Conservation (phyloP, 2,113 vertebrate genomes). For the Heterotilapia buettikoferi region DNA sequence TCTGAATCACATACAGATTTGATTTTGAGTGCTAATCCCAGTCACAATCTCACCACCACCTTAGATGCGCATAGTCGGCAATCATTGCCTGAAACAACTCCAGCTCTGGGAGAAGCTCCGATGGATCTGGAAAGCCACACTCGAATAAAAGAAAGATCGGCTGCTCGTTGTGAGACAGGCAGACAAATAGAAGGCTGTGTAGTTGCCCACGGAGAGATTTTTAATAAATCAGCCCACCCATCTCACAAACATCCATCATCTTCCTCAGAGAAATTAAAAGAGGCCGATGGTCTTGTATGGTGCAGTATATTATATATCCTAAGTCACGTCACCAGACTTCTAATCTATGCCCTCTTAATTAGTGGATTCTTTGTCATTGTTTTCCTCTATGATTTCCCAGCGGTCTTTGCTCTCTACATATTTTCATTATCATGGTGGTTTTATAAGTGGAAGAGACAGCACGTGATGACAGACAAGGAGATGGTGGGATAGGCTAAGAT, state of each 20-base stretch:
- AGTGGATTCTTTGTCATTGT: constrained; percentile 76
- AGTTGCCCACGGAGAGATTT: neutral
- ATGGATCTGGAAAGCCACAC: neutral
- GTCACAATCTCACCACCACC: neutral
- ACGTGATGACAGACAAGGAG: constrained; percentile 62
- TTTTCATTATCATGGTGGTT: constrained; percentile 84
- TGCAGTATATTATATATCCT: constrained; percentile 59
- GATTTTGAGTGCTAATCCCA: neutral
- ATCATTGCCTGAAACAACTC: neutral
- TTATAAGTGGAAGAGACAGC: constrained; percentile 67
- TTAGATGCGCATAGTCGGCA: neutral
- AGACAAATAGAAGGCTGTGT: neutral
- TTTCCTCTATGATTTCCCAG: constrained; percentile 82
- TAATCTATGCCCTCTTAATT: constrained; percentile 76
- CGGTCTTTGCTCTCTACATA: constrained; percentile 81
- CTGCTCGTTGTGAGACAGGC: neutral
- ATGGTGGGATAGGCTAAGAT: neutral
- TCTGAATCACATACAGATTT: neutral
- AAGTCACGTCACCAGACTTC: constrained; percentile 68
- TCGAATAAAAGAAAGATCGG: neutral
- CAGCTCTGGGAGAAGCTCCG: neutral
- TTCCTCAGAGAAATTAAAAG: constrained; percentile 26
- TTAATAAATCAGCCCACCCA: neutral
- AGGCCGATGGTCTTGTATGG: constrained; percentile 34
- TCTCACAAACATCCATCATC: neutral